phyloP scores from a whole-genome alignment of 2,113 vertebrate species.

The Rhea pennata region DNA sequence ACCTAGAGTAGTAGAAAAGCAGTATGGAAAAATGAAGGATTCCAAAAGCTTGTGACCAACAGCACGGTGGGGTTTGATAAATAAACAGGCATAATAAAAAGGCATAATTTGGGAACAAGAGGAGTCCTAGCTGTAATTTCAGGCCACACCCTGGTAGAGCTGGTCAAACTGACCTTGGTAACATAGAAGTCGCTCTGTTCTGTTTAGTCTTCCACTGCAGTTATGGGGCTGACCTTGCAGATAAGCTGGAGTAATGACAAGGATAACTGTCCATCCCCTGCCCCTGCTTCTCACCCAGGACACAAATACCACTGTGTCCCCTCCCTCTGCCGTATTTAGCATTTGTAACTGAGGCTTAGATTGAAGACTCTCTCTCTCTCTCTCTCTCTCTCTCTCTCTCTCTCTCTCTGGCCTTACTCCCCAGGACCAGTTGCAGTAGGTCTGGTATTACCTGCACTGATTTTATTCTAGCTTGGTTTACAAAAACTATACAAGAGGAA shows the following conservation, averaged over 20 bases:
- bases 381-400: too few species aligned
- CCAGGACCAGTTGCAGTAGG: background rate
- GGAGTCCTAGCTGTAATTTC: background rate
- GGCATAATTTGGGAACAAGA: background rate
- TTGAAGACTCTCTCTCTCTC: too few species aligned
- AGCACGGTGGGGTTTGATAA: background rate
- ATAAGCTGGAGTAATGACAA: too few species aligned
- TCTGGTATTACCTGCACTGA: background rate
- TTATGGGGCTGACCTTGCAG: rapidly evolving
- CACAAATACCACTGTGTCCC: background rate
- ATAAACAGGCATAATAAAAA: background rate
- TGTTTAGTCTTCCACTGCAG: background rate
- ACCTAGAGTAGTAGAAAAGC: background rate
- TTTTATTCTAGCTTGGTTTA: background rate
- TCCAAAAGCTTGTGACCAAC: background rate
- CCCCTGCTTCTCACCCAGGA: background rate
- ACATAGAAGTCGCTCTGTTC: background rate
- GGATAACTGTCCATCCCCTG: background rate
- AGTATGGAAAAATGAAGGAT: background rate
- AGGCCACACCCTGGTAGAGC: background rate
- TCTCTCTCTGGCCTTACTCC: background rate
- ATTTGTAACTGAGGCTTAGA: background rate
- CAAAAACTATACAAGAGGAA: background rate
- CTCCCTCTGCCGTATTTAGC: too few species aligned
- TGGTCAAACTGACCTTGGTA: background rate